Evolutionary conservation across 2,113 vertebrate genomes (phyloP), one percentile per base, ranked within the genome.

Genomic region (Anseranas semipalmata): DNA sequence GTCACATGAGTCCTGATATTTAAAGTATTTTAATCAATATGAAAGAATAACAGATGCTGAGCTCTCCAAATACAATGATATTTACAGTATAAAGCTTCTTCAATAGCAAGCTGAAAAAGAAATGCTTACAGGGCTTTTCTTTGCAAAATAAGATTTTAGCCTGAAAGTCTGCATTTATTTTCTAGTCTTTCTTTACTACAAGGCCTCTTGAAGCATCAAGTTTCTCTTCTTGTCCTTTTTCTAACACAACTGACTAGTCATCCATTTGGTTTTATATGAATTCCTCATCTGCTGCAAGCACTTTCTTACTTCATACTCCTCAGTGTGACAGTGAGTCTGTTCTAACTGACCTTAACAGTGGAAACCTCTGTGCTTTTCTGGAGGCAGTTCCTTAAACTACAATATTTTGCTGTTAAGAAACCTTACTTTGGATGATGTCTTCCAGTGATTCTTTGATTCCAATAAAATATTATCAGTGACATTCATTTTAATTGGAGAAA

Each of bases 21-120:
- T 97, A 85, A 73, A 93, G 37, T 80, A 85, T 33, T 91, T 96
- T 95, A 95, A 92, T 97, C 76, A 93, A 90, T 92, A 89, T 95
- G 73, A 93, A 93, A 95, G 88, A 91, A 92, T 73, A 97, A 90
- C 67, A 94, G 62, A 80, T 35, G 19, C 21, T 95, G 80, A 97
- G n/a, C 58, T 91, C 50, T 73, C 10, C 78, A 94, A 95, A 94
- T 82, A 76, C 68, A 83, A 90, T 82, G 85, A 32, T 88, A 65
- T 91, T 95, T 87, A 68, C 56, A 86, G 22, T 79, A 93, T 85
- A 95, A 96, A 97, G 12, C 41, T 52, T 83, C 45, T 77, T 88
- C 37, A 1, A 67, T 73, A 39, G 52, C 14, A 84, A 82, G 20
- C 33, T 39, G 75, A 68, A 82, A 92, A 85, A 84, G 55, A 81